phyloP scores from a whole-genome alignment of 2,113 vertebrate species.

The Thamnaconus septentrionalis region DNA sequence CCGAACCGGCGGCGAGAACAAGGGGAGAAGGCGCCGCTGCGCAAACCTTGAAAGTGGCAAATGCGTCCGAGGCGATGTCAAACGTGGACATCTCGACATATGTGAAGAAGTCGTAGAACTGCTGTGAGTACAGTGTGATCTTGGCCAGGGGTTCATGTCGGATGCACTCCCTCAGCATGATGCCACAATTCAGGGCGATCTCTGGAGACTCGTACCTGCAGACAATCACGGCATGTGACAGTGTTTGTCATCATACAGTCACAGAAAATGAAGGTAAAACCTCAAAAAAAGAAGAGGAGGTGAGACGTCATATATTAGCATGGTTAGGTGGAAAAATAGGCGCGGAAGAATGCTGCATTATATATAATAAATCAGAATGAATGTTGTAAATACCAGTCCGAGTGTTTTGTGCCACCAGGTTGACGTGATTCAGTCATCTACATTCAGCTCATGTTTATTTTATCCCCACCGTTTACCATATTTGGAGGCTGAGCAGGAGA shows the following conservation, averaged over 20 bases:
- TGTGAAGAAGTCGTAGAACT: constrained; percentile 96
- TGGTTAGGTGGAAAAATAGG: too few species aligned
- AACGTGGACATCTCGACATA: constrained; percentile 98
- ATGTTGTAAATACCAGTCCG: too few species aligned
- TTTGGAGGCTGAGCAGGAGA: too few species aligned
- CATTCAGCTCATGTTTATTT: too few species aligned
- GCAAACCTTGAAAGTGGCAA: constrained; percentile 97
- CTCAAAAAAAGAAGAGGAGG: background rate
- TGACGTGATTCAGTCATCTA: too few species aligned
- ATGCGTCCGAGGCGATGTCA: constrained; percentile 97
- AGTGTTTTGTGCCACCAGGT: too few species aligned
- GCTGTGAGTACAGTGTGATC: constrained; percentile 88
- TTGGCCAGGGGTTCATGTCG: constrained; percentile 94
- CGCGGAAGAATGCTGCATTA: too few species aligned
- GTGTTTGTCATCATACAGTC: background rate
- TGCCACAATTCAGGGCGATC: constrained; percentile 94
- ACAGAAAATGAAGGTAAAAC: background rate
- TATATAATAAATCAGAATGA: too few species aligned
- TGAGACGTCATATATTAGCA: background rate
- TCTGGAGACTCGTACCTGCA: constrained; percentile 91
- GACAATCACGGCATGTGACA: constrained; percentile 2
- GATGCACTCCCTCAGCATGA: constrained; percentile 97
- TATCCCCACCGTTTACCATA: too few species aligned
- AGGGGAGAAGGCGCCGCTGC: too few species aligned
- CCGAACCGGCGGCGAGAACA: too few species aligned